phyloP scores from a whole-genome alignment of 2,888 invertebrate genomes.

The Gortyna flavago region DNA sequence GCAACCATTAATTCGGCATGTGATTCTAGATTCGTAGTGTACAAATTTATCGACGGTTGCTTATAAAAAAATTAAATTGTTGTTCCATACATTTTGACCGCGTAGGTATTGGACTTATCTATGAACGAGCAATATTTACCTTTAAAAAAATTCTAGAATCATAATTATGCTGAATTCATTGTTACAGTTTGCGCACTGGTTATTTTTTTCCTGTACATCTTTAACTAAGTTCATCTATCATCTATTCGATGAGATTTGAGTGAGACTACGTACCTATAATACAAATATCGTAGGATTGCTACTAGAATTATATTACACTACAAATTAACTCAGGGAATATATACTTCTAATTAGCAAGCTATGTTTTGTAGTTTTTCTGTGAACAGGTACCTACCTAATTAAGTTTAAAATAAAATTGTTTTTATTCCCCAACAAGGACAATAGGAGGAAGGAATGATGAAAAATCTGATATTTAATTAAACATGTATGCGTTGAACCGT shows the following conservation, averaged over 20 bases:
- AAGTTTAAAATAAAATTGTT: slow-evolving; percentile 24
- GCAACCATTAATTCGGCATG: neutral
- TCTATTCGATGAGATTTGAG: too few relatives aligned
- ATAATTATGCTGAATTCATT: too few relatives aligned
- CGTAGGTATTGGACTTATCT: neutral
- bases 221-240: neutral
- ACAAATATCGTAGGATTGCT: neutral
- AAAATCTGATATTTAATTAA: slow-evolving; percentile 53
- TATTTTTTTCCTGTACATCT: neutral
- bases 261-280: neutral
- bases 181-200: too few relatives aligned
- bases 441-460: slow-evolving; percentile 51
- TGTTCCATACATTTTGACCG: neutral
- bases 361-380: neutral
- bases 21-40: neutral
- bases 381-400: neutral
- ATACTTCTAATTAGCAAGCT: neutral
- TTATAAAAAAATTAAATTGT: neutral
- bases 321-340: neutral
- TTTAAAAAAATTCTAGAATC: too few relatives aligned
- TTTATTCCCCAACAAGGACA: slow-evolving; percentile 30
- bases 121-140: too few relatives aligned
- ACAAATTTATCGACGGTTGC: neutral
- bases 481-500: slow-evolving; percentile 10
- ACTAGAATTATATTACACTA: neutral